Base-by-base conservation (phyloP, 2,113 vertebrate species). In the Rhipidura dahli region DNA sequence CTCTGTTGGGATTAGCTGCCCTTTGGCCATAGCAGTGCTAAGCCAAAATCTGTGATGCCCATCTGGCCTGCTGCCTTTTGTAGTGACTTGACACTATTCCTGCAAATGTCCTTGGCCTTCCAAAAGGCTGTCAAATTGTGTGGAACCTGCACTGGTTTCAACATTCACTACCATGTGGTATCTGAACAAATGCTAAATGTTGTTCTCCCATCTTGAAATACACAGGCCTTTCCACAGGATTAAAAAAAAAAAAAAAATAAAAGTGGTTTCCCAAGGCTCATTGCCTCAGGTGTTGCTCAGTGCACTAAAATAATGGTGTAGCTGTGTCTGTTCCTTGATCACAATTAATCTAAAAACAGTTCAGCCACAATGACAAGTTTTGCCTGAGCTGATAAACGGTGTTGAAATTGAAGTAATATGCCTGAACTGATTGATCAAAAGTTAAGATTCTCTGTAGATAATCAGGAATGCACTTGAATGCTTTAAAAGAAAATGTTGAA, bases 101-200 rank as follows among this genome's bases (percentile, higher is more conserved):
- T 60, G 19, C 44, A 65, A 82, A 60, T 42, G 8, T 24, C 18
- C 8, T 5, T 37, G 15, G 21, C 23, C n/a, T 76, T 66, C 49
- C 3, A 2, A 76, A 79, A 35, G 24, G 20, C 33, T 56, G 11
- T 65, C 5, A 33, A 42, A 30, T 5, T 2, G 21, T 49, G 7
- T 71, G 47, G n/a, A 30, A 35, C 20, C 23, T 68, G 18, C 0
- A 0, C 10, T 90, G 45, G 8, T 60, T 82, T 37, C 49, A 33
- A 1, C 1, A 0, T 78, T 60, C 30, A 22, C 33, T 82, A 30
- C 19, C 45, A 7, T 5, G 6, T 23, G 15, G 14, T n/a, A n/a
- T n/a, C n/a, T n/a, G n/a, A 39, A 30, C 30, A 54, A 54, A 54
- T 54, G 18, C 35, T 78, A 31, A 56, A 56, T 28, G 17, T 14